Conservation (phyloP, 1,140 invertebrate genomes). For the Metaphire vulgaris region DNA sequence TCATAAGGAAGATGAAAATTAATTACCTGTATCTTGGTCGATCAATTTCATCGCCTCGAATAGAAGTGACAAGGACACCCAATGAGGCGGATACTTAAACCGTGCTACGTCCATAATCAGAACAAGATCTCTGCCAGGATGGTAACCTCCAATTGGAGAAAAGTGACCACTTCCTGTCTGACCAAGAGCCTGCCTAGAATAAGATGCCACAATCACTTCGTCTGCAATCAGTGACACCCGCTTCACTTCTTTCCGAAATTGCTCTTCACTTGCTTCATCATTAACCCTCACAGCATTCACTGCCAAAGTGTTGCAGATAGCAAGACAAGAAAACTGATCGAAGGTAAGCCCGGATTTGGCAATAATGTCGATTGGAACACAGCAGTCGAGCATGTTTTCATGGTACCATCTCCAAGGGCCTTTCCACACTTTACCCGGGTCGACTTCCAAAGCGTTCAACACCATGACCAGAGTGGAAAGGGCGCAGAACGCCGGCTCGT, state of each 20-base stretch:
- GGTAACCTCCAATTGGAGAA: slow-evolving; percentile 44
- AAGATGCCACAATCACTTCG: slow-evolving; percentile 39
- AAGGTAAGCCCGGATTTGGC: slow-evolving; percentile 42
- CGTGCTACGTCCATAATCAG: slow-evolving; percentile 50
- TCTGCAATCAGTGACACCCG: slow-evolving; percentile 34
- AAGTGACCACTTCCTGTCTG: slow-evolving; percentile 52
- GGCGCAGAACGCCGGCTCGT: slow-evolving; percentile 51
- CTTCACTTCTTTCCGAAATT: slow-evolving; percentile 35
- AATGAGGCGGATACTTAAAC: slow-evolving; percentile 53
- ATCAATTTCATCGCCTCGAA: slow-evolving; percentile 43
- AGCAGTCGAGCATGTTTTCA: slow-evolving; percentile 51
- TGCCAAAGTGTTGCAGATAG: slow-evolving; percentile 39
- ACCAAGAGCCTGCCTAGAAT: slow-evolving; percentile 40
- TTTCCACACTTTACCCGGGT: slow-evolving; percentile 50
- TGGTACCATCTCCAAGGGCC: slow-evolving; percentile 52
- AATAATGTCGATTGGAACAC: slow-evolving; percentile 38
- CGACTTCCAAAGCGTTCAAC: slow-evolving; percentile 49
- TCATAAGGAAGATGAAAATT: neutral
- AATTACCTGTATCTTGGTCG: slow-evolving; percentile 42
- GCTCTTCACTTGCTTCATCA: slow-evolving; percentile 23
- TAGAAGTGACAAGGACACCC: slow-evolving; percentile 42
- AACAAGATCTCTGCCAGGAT: slow-evolving; percentile 43
- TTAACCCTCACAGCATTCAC: slow-evolving; percentile 23
- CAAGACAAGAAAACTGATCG: slow-evolving; percentile 45
- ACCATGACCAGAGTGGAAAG: slow-evolving; percentile 48